Base-by-base conservation (phyloP, 2,888 invertebrate genomes). In the Melanotus villosus region DNA sequence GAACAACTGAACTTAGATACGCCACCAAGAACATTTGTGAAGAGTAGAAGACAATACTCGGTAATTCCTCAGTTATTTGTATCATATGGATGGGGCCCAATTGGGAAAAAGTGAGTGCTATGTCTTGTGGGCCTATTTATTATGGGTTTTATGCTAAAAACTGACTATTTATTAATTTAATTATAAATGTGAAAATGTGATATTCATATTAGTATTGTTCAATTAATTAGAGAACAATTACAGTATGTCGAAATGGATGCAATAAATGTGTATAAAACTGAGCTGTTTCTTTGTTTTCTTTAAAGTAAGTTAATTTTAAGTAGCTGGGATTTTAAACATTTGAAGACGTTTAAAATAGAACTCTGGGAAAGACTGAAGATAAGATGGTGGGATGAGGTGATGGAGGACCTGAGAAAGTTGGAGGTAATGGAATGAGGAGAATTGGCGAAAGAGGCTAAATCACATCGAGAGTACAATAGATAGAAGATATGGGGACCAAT, bases 81-180 rank as follows among this genome's bases (percentile, higher is more conserved):
- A 56, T 87, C 88, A 0, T 87, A 86, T 71, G 87, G 87, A 10
- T 88, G 88, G 88, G 86, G 86, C 5, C 86, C 87, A 1, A 77
- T 84, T n/a, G 87, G 86, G 34, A 83, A 78, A 83, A 83, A 65
- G 16, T 65, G 50, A 58, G 16, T 38, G 19, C 10, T 1, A 2
- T 21, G 21, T 10, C 4, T 2, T 16, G 6, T 1, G 45, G n/a
- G 19, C 12, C 10, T 34, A 52, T 52, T 52, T 52, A 52, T 52
- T 32, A 43, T 6, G 23, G 21, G 12, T 9, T 10, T 43, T 9
- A 30, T 6, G 50, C 50, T 26, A 18, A 52, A 32, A 18, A 32
- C 32, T 30, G 52, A 52, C 32, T 52, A 32, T 52, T 52, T 52
- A 32, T 32, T 52, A 52, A 19, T 52, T 52, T 63, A 38, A 34